A percentile compares a stretch with the other conserved stretches of the same genome.
These are phyloP conservation scores for Agriopis leucophaearia DNA, from an alignment of 2,888 invertebrate genomes.

Conservation along the genomic window DNA sequence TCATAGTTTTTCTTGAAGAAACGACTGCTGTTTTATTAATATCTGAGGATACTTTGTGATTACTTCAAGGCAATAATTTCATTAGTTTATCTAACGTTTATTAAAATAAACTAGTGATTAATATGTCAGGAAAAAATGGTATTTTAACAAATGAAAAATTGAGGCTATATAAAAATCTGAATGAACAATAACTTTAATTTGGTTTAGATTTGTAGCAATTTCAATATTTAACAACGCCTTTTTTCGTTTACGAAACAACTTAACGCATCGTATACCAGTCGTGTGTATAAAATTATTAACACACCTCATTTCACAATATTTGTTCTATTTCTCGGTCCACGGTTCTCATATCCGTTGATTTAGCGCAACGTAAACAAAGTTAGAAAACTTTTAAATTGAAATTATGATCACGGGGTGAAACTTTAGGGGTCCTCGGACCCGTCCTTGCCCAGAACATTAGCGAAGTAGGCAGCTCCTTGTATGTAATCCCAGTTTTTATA, in stretches of 20 bases:
- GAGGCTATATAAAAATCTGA: not conserved
- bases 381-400: conserved; percentile 72
- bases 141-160: too few species aligned
- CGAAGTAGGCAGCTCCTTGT: conserved; percentile 44
- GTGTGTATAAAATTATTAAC: conserved; percentile 23
- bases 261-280: conserved; percentile 12
- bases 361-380: conserved; percentile 59
- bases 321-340: conserved; percentile 39
- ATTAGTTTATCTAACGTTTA: too few species aligned
- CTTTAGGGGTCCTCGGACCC: conserved; percentile 57
- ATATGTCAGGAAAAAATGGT: too few species aligned
- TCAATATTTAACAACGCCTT: not conserved
- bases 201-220: too few species aligned
- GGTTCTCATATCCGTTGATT: conserved; percentile 53
- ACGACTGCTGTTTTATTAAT: too few species aligned
- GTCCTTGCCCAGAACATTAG: conserved; percentile 42
- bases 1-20: too few species aligned
- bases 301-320: conserved; percentile 32
- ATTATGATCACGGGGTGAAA: conserved; percentile 67
- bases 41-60: too few species aligned
- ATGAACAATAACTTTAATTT: too few species aligned
- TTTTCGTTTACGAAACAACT: not conserved
- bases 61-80: too few species aligned
- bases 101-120: too few species aligned
- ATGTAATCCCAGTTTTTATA: conserved; percentile 46